Percentiles rank a stretch among this genome's conserved stretches.
These are phyloP conservation scores for Seriola aureovittata DNA, from an alignment of 2,113 vertebrate genomes.

Conservation along the genomic window DNA sequence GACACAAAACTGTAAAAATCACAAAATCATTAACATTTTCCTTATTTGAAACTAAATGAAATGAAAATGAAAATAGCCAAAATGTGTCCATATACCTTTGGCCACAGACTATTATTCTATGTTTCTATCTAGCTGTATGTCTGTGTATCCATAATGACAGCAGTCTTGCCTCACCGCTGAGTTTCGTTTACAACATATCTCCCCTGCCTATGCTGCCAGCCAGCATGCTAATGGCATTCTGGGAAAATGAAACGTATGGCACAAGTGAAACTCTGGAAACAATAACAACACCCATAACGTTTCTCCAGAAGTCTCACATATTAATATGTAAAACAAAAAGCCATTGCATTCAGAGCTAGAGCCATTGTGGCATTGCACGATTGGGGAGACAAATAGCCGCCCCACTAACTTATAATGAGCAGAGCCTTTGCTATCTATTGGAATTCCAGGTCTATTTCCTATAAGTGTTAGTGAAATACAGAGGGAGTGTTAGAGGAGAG, in stretches of 20 bases:
- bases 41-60: too few relatives aligned
- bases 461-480: constrained; percentile 73
- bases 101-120: background rate
- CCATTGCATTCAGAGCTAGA: constrained; percentile 20
- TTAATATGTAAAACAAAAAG: constrained; percentile 55
- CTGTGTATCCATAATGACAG: constrained; percentile 20
- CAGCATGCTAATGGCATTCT: constrained; percentile 5
- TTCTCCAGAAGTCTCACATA: constrained; percentile 20
- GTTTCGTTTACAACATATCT: constrained; percentile 31
- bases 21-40: background rate
- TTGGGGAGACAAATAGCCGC: constrained; percentile 53
- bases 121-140: background rate
- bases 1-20: background rate
- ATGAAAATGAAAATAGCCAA: background rate
- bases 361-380: constrained; percentile 15
- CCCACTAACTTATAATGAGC: constrained; percentile 61
- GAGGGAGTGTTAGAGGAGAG: constrained; percentile 57
- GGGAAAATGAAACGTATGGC: constrained; percentile 22
- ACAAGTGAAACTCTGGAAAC: constrained; percentile 22
- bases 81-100: background rate
- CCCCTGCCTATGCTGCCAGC: constrained; percentile 11
- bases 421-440: constrained; percentile 52
- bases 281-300: background rate
- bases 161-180: constrained; percentile 15
- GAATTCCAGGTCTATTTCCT: constrained; percentile 73